Evolutionary conservation across 1,140 invertebrate genomes (phyloP).

Genomic region (Stegodyphus dumicola): DNA sequence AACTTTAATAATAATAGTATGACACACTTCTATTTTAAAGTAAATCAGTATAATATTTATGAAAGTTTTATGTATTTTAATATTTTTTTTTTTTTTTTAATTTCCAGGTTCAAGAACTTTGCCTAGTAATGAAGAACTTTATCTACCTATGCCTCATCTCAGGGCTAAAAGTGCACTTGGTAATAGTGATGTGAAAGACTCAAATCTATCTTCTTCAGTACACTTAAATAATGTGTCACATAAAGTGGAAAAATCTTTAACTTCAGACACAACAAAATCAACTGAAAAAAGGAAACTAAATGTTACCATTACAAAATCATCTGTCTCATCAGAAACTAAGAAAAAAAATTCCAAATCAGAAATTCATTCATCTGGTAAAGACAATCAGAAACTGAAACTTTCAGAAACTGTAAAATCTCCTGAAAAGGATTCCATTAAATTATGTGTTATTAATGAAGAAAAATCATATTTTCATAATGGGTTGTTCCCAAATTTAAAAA

Average conservation of each 20-base stretch:
- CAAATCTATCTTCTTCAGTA: background rate
- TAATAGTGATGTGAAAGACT: background rate
- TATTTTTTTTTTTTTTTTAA: background rate
- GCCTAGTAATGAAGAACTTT: slow-evolving; percentile 5
- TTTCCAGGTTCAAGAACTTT: slow-evolving; percentile 9
- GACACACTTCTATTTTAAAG: background rate
- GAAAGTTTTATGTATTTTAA: background rate
- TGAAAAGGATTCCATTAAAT: background rate
- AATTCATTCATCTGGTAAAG: background rate
- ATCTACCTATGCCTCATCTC: slow-evolving; percentile 26
- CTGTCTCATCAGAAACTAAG: background rate
- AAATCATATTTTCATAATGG: background rate
- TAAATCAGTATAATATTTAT: background rate
- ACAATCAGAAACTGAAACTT: too few species aligned
- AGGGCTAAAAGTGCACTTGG: slow-evolving; percentile 1
- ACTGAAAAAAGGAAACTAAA: background rate
- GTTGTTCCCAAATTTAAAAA: background rate
- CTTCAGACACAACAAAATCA: background rate
- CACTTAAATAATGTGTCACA: background rate
- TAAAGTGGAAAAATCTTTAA: background rate
- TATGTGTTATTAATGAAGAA: background rate
- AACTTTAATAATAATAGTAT: too few species aligned
- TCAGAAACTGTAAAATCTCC: background rate
- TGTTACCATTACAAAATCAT: background rate
- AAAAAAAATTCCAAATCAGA: background rate